Base-by-base conservation (phyloP, 2,797 vertebrate species). In the Aotus griseimembra region DNA sequence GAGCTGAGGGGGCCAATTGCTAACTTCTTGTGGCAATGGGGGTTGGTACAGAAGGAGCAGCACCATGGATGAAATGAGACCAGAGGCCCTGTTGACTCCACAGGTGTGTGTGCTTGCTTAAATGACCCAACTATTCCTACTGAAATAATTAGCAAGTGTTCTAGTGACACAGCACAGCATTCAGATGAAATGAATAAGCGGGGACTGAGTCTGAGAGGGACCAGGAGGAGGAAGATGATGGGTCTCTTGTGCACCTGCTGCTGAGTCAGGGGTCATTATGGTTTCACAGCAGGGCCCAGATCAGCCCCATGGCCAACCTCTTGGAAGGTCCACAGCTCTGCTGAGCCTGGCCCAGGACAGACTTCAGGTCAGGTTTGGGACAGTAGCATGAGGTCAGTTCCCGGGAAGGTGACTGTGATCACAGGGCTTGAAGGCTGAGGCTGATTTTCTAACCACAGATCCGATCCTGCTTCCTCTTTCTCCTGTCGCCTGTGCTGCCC, bases 401-500 rank as follows among this genome's bases (percentile, higher is more conserved):
- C 15, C 7, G 20, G n/a, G 0, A 39, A 73, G 9, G 1, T 76
- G 41, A 48, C 26, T 46, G 24, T 46, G 26, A 46, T 76, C 41
- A 41, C 39, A 1, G 73, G 0, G 1, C 26, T 46, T 33, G 15
- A 46, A 52, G 6, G 48, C 33, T 22, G 6, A 13, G 33, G 76
- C 12, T 24, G 33, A 50, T 52, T 52, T 36, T 50, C n/a, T 52
- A 48, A 36, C 3, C 19, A 1, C 6, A 80, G 50, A 55, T 12
- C 28, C 28, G 50, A 55, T 12, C 28, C 28, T 61, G 33, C 22
- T 36, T 22, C 30, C 44, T 50, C 19, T 50, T 50, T 50, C 20
- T 58, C 5, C 19, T 12, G 46, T 52, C 3, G 0, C 15, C 8
- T 11, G 15, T 44, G 26, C 24, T 30, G 9, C 5, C 55, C 28